Evolutionary conservation across 1,140 invertebrate species (phyloP), one percentile per base, ranked within the genome.

Genomic region (Pseudomyrmex concolor): DNA sequence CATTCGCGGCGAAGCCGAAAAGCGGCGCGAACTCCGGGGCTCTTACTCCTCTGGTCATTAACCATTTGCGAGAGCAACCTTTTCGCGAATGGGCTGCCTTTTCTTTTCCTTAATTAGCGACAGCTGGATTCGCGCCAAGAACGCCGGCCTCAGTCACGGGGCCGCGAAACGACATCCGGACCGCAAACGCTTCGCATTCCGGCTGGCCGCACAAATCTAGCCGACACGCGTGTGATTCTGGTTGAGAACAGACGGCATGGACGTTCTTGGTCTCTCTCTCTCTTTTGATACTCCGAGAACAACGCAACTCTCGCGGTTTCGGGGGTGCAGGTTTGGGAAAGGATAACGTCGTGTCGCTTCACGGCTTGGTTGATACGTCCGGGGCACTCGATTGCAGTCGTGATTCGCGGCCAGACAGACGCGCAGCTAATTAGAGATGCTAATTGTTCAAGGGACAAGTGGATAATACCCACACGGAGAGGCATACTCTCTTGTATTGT

Each of bases 131-230:
- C 4, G 55, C 15, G 68, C 84, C 87, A 88, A 73, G 74, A 88
- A 60, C 19, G 25, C 54, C 72, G 83, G 34, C 9, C 15, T 59
- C 25, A 19, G 63, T 64, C 34, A 74, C 55, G 59, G 48, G n/a
- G 59, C 55, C 59, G 72, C 67, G 67, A 82, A 84, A 84, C 77
- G 86, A 83, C 83, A 73, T 57, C 74, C 70, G 66, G 73, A 88
- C 87, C 88, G 73, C 86, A 85, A 88, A 71, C 88, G 89, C 85
- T 87, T 90, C 83, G 82, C 87, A 90, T 90, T 90, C 86, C 89
- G 82, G 83, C 82, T 85, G 82, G 89, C 89, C 89, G 89, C 89
- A 84, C 87, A 90, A 90, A 90, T 90, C 89, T 90, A 84, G 87
- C 64, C 84, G 87, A 90, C 85, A 76, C 88, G 84, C 85, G 83